A percentile compares a stretch with the other conserved stretches of the same genome.
Evolutionary conservation across 2,113 vertebrate species (phyloP).

Genomic region (Rallus limicola): DNA sequence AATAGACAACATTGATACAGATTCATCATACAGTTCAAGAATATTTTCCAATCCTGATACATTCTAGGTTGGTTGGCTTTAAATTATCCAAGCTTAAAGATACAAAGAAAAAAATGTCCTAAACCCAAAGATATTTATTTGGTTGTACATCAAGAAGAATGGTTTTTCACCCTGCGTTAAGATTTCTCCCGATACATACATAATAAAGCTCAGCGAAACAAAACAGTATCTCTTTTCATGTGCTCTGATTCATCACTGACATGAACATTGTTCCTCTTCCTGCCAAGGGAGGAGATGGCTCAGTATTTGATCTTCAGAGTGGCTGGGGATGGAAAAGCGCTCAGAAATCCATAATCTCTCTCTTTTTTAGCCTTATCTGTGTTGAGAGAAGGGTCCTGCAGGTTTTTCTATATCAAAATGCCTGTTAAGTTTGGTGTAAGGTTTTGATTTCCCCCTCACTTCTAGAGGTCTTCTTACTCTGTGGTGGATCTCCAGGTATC

Average conservation of each 20-base stretch:
- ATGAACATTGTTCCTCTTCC: not conserved
- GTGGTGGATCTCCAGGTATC: not conserved
- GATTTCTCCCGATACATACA: not conserved
- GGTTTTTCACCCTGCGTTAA: not conserved
- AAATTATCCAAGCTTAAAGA: not conserved
- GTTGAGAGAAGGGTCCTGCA: not conserved
- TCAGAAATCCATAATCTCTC: not conserved
- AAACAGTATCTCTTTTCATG: not conserved
- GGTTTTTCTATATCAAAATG: not conserved
- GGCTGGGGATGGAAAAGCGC: not conserved
- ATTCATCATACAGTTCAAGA: not conserved
- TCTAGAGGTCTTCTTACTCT: not conserved
- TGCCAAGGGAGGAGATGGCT: not conserved
- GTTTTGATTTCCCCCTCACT: not conserved
- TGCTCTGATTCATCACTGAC: not conserved
- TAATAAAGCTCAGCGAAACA: slow-evolving; percentile 24
- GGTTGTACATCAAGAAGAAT: not conserved
- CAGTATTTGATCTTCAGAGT: not conserved
- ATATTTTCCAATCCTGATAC: not conserved
- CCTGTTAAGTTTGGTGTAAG: not conserved
- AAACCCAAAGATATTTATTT: slow-evolving; percentile 20
- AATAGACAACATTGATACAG: not conserved
- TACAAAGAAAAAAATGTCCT: not conserved
- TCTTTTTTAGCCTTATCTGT: not conserved
- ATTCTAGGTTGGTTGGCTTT: not conserved